Conservation (phyloP, 2,797 vertebrate species). For the Lemur catta region DNA sequence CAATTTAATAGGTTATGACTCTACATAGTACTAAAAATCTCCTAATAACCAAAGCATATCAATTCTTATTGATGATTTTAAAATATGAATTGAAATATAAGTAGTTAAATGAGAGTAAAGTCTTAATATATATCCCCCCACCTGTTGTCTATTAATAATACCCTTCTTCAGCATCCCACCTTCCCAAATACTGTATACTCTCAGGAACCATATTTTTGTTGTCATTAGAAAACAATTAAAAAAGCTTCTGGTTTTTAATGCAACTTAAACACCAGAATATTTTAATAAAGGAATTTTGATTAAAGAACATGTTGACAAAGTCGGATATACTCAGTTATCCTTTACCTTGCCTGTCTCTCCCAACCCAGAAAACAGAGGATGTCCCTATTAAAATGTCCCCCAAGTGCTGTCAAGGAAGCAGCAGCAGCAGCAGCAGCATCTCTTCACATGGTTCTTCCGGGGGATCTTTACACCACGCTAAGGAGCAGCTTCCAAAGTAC, state of each 20-base stretch:
- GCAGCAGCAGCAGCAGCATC: slow-evolving; percentile 61
- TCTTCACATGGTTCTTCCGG: slow-evolving; percentile 71
- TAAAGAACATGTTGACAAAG: rapidly evolving
- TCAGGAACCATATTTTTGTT: background rate
- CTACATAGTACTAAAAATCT: background rate
- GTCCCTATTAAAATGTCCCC: slow-evolving; percentile 71
- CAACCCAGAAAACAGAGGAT: slow-evolving; percentile 83
- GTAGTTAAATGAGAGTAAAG: background rate
- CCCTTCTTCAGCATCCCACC: background rate
- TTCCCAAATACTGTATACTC: background rate
- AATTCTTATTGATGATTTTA: background rate
- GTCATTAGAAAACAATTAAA: background rate
- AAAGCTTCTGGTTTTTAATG: background rate
- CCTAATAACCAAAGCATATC: background rate
- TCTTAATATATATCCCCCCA: background rate
- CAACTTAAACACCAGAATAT: background rate
- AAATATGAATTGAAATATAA: background rate
- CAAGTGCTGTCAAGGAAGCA: slow-evolving; percentile 79
- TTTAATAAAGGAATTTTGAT: background rate
- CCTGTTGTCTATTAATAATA: background rate
- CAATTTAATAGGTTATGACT: background rate
- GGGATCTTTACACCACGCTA: slow-evolving; percentile 68
- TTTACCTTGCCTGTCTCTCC: slow-evolving; percentile 35
- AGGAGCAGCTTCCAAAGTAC: slow-evolving; percentile 86
- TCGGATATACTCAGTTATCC: background rate